These are phyloP conservation scores for Drosophila watanabei DNA, from an alignment of 1,140 invertebrate species.

Conservation along the genomic window DNA sequence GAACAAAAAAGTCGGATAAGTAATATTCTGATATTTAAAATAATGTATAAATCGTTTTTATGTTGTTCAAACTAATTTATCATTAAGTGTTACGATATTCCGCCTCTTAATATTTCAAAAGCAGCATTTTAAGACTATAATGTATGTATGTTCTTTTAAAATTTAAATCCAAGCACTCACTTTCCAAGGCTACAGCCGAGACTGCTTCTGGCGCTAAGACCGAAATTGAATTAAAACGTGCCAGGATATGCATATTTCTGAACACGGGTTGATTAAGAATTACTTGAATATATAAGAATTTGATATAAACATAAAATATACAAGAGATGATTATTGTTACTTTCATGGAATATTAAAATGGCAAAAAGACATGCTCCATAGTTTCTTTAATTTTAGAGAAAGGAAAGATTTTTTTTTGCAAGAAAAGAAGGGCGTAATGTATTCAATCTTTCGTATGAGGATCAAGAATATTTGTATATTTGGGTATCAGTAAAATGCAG, in stretches of 20 bases:
- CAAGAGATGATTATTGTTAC: background rate
- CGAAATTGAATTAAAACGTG: slow-evolving; percentile 22
- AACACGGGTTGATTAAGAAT: slow-evolving; percentile 30
- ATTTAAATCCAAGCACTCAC: slow-evolving; percentile 24
- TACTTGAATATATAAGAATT: background rate
- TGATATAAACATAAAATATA: background rate
- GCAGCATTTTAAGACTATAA: background rate
- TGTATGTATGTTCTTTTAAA: slow-evolving; percentile 19
- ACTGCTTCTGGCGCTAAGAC: slow-evolving; percentile 6
- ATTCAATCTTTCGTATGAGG: background rate
- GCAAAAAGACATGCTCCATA: background rate
- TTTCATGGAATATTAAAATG: background rate
- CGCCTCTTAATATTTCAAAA: background rate
- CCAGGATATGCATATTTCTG: background rate
- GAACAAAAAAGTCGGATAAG: too few species aligned
- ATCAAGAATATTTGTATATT: background rate
- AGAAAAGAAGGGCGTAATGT: too few species aligned
- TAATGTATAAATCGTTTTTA: too few species aligned
- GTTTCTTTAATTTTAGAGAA: background rate
- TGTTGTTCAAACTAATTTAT: too few species aligned
- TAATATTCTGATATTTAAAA: too few species aligned
- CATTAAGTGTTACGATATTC: too few species aligned
- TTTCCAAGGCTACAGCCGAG: slow-evolving; percentile 9
- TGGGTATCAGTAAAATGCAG: too few species aligned
- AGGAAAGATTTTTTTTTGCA: background rate